Conservation (phyloP, 2,888 invertebrate species). For the Monochamus alternatus region DNA sequence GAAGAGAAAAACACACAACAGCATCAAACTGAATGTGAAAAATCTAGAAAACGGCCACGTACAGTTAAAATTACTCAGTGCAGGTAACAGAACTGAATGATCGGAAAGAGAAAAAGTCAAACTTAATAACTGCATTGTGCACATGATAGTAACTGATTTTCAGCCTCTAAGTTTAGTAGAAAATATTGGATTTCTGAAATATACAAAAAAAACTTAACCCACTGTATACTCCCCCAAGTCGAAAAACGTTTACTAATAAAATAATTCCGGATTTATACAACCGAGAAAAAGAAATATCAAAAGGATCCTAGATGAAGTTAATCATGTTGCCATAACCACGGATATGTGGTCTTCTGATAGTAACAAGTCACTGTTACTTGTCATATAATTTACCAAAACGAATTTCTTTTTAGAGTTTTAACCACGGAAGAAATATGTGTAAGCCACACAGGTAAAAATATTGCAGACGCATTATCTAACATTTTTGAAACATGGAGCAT, state of each 20-base stretch:
- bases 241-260: constrained; percentile 38
- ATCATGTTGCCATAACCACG: constrained; percentile 50
- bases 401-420: too few species aligned
- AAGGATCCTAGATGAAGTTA: constrained; percentile 38
- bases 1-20: not conserved
- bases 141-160: not conserved
- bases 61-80: not conserved
- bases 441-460: constrained; percentile 46
- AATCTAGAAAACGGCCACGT: not conserved
- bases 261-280: constrained; percentile 38
- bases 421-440: constrained; percentile 45
- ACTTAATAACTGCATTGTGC: not conserved
- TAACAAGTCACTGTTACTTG: constrained; percentile 44
- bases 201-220: constrained; percentile 45
- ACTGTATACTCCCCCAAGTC: too few species aligned
- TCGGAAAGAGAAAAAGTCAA: not conserved
- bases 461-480: constrained; percentile 36
- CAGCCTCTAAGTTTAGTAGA: constrained; percentile 35
- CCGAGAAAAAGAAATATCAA: constrained; percentile 32
- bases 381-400: constrained; percentile 42
- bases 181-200: constrained; percentile 54
- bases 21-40: not conserved
- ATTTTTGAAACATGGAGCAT: constrained; percentile 50
- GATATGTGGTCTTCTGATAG: constrained; percentile 54
- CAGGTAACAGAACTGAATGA: not conserved